These are phyloP conservation scores for Drosophila orosa DNA, from an alignment of 1,140 invertebrate species.

Conservation along the genomic window DNA sequence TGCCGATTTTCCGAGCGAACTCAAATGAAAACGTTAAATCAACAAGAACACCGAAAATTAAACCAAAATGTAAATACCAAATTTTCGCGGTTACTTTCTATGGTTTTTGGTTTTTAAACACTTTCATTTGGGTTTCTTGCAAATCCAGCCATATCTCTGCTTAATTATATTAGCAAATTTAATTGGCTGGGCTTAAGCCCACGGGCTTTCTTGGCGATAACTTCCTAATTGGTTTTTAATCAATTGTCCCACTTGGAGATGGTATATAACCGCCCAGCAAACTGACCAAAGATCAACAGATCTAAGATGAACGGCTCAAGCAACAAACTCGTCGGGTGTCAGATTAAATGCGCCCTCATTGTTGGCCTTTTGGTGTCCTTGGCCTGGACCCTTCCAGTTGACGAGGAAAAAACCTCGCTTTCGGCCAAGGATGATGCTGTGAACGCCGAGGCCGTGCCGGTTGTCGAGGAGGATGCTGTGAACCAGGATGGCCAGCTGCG, in stretches of 20 bases:
- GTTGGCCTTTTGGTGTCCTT: constrained; percentile 35
- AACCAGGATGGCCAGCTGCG: constrained; percentile 9
- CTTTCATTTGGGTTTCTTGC: constrained; percentile 15
- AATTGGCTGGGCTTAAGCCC: constrained; percentile 6
- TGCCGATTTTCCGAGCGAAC: not conserved
- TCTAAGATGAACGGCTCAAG: constrained; percentile 19
- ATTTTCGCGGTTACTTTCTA: not conserved
- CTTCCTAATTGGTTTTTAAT: constrained; percentile 43
- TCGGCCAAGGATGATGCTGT: not conserved
- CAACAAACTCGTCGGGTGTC: constrained; percentile 15
- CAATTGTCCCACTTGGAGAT: constrained; percentile 33
- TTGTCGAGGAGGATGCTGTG: constrained; percentile 3
- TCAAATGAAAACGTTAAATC: not conserved
- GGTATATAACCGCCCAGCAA: constrained; percentile 28
- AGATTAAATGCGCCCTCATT: constrained; percentile 15
- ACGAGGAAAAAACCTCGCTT: constrained; percentile 1
- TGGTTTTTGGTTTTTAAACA: constrained; percentile 9
- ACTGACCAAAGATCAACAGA: constrained; percentile 2
- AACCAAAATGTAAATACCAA: not conserved
- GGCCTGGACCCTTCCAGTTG: constrained; percentile 24
- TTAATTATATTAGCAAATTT: constrained; percentile 46
- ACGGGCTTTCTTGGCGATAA: constrained; percentile 17
- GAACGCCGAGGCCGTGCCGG: not conserved
- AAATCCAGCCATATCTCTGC: not conserved
- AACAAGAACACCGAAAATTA: not conserved